These are phyloP conservation scores for Mythimna loreyi DNA, from an alignment of 2,888 invertebrate genomes.

Conservation along the genomic window DNA sequence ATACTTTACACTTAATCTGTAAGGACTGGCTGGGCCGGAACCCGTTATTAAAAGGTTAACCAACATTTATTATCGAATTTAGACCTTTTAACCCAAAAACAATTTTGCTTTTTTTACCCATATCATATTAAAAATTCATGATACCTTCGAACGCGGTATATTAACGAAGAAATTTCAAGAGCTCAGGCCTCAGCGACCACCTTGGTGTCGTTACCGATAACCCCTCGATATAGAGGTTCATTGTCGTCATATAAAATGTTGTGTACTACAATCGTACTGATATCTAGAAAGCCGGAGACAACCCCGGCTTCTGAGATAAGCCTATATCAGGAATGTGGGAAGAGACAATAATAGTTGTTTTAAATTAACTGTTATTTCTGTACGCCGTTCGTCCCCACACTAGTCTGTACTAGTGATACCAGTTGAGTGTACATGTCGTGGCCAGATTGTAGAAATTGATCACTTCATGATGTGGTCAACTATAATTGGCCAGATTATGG, in stretches of 20 bases:
- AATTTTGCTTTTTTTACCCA: background rate
- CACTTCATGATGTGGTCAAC: too few relatives aligned
- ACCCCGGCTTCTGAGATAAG: conserved; percentile 40
- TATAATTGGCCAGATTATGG: too few relatives aligned
- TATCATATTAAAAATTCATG: conserved; percentile 3
- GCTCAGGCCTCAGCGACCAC: conserved; percentile 66
- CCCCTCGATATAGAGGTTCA: conserved; percentile 74
- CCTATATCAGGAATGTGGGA: conserved; percentile 30
- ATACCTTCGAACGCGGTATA: conserved; percentile 6
- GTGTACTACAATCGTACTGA: conserved; percentile 33
- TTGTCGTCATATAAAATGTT: conserved; percentile 68
- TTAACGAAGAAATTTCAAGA: conserved; percentile 58
- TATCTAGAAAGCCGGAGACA: conserved; percentile 63
- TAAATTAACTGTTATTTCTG: conserved; percentile 14
- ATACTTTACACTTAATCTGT: background rate
- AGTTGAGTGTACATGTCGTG: too few relatives aligned
- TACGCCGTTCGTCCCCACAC: background rate
- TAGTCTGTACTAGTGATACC: too few relatives aligned
- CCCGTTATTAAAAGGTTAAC: background rate
- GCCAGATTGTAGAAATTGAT: too few relatives aligned
- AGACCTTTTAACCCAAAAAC: background rate
- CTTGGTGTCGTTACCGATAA: conserved; percentile 71
- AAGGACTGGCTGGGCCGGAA: background rate
- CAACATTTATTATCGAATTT: background rate
- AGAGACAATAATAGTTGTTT: conserved; percentile 6